Evolutionary conservation across 2,113 vertebrate species (phyloP).

Genomic region (Ondatra zibethicus): DNA sequence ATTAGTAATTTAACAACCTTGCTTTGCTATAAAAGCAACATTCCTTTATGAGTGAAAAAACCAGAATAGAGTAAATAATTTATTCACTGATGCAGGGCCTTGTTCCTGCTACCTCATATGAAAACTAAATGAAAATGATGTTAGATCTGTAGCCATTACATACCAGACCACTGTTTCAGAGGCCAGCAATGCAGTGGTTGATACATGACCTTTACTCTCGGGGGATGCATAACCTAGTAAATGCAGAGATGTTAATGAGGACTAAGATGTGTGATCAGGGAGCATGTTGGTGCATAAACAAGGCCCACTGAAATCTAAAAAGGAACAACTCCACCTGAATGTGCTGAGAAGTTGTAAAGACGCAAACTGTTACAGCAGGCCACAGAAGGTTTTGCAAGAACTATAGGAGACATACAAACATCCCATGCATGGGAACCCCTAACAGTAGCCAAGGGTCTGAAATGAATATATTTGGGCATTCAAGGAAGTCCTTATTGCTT

Average conservation of each 20-base stretch:
- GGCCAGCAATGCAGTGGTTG: not conserved
- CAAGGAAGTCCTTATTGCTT: not conserved
- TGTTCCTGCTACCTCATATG: not conserved
- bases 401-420: not conserved
- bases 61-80: not conserved
- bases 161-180: not conserved
- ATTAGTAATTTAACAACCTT: conserved; percentile 48
- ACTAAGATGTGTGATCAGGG: not conserved
- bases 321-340: not conserved
- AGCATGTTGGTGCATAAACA: not conserved
- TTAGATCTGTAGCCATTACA: not conserved
- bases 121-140: not conserved
- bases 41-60: conserved; percentile 24
- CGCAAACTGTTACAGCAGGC: not conserved
- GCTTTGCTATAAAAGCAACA: conserved; percentile 57
- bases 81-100: not conserved
- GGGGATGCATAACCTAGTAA: not conserved
- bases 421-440: not conserved
- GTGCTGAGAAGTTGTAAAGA: not conserved
- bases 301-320: not conserved
- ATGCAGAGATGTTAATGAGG: not conserved
- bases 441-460: not conserved
- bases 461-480: not conserved
- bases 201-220: not conserved
- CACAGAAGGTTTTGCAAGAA: conserved; percentile 1